Conservation (phyloP, 2,888 invertebrate genomes). For the Trichogramma evanescens region DNA sequence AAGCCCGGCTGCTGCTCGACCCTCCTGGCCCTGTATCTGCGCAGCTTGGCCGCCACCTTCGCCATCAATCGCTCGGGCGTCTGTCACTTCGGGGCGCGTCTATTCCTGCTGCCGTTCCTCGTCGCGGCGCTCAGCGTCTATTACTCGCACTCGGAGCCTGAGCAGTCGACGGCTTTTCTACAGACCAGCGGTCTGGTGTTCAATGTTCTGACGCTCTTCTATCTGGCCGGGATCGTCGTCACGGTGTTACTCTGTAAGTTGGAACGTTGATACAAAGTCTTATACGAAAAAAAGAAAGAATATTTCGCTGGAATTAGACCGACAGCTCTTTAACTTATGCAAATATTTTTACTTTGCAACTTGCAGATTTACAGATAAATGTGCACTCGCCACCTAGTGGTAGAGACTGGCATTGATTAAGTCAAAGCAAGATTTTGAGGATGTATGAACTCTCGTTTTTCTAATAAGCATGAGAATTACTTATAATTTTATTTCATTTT, state of each 20-base stretch:
- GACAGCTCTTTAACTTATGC: too few species aligned
- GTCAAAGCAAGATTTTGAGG: too few species aligned
- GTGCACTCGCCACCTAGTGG: too few species aligned
- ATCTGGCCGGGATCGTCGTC: slow-evolving; percentile 49
- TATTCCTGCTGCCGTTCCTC: slow-evolving; percentile 66
- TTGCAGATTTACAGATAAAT: too few species aligned
- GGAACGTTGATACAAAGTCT: neutral
- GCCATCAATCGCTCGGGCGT: slow-evolving; percentile 70
- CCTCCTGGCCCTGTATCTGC: slow-evolving; percentile 42
- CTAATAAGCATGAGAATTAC: too few species aligned
- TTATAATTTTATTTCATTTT: too few species aligned
- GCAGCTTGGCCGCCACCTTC: slow-evolving; percentile 70
- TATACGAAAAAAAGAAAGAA: neutral
- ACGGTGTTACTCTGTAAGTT: slow-evolving; percentile 43
- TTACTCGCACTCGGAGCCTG: slow-evolving; percentile 40
- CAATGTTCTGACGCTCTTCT: slow-evolving; percentile 73
- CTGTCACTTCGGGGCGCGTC: slow-evolving; percentile 66
- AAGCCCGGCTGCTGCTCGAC: slow-evolving; percentile 44
- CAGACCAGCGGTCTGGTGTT: slow-evolving; percentile 52
- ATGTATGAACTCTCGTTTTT: too few species aligned
- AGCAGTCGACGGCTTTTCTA: slow-evolving; percentile 41
- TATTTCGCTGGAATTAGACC: too few species aligned
- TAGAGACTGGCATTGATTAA: too few species aligned
- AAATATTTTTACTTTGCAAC: too few species aligned
- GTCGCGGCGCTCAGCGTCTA: slow-evolving; percentile 38